A percentile compares a stretch with the other conserved stretches of the same genome.
These are phyloP conservation scores for Saccostrea glomerata DNA, from an alignment of 1,140 invertebrate genomes.

Conservation along the genomic window DNA sequence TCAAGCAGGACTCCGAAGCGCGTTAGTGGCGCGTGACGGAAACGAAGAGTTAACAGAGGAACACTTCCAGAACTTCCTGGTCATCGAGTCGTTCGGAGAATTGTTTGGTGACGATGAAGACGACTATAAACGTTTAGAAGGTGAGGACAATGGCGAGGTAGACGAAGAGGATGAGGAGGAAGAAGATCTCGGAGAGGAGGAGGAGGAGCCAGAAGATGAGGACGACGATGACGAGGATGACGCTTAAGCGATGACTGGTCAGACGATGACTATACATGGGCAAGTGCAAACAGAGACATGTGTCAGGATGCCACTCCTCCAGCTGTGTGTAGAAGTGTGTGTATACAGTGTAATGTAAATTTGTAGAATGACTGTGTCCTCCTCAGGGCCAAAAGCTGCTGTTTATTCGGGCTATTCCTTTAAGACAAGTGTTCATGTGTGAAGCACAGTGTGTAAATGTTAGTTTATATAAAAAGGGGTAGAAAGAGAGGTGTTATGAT, in stretches of 20 bases:
- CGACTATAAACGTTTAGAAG: conserved; percentile 63
- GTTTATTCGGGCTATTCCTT: conserved; percentile 2
- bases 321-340: conserved; percentile 8
- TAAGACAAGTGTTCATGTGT: conserved; percentile 19
- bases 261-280: background rate
- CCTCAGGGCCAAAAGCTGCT: background rate
- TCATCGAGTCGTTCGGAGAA: conserved; percentile 82
- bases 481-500: background rate
- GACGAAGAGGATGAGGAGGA: conserved; percentile 63
- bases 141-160: conserved; percentile 58
- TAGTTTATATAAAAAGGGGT: background rate
- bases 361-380: conserved; percentile 24
- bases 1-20: conserved; percentile 84
- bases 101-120: conserved; percentile 73
- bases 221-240: conserved; percentile 70
- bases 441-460: background rate
- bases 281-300: background rate
- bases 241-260: background rate
- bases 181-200: conserved; percentile 57
- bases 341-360: background rate
- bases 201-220: conserved; percentile 61
- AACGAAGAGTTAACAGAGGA: conserved; percentile 85
- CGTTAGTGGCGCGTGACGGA: conserved; percentile 87
- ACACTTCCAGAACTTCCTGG: conserved; percentile 82
- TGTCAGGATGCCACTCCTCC: background rate